phyloP scores from a whole-genome alignment of 1,140 invertebrate genomes.

The Papilio aristodemus region DNA sequence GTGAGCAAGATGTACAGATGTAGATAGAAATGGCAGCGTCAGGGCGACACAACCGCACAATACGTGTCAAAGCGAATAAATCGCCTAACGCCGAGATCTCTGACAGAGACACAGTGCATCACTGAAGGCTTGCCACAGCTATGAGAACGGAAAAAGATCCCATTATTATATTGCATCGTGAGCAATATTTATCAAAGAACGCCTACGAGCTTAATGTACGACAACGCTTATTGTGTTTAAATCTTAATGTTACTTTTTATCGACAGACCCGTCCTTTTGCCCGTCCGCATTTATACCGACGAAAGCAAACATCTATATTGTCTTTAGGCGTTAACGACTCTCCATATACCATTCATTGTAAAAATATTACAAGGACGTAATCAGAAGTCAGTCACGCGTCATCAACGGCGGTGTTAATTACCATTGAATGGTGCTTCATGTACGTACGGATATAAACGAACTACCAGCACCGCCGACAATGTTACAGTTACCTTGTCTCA shows the following conservation, averaged over 20 bases:
- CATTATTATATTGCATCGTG: constrained; percentile 48
- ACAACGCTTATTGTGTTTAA: constrained; percentile 39
- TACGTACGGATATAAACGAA: constrained; percentile 35
- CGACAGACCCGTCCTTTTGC: constrained; percentile 11
- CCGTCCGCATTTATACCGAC: neutral
- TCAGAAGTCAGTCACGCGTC: constrained; percentile 57
- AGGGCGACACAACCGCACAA: constrained; percentile 45
- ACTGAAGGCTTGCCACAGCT: constrained; percentile 45
- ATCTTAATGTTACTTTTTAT: constrained; percentile 38
- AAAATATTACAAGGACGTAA: constrained; percentile 55
- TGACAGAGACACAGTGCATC: constrained; percentile 54
- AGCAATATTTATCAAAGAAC: constrained; percentile 50
- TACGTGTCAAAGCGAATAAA: constrained; percentile 63
- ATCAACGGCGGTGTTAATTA: constrained; percentile 58
- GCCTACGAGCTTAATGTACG: constrained; percentile 38
- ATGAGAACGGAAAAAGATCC: constrained; percentile 48
- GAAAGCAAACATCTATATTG: constrained; percentile 33
- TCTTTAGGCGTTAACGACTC: constrained; percentile 8
- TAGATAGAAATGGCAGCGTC: constrained; percentile 44
- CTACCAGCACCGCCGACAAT: constrained; percentile 44
- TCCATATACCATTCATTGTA: constrained; percentile 40
- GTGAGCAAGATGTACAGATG: constrained; percentile 30
- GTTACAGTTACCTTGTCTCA: constrained; percentile 73
- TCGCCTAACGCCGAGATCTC: constrained; percentile 51
- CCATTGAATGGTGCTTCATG: constrained; percentile 51